Conservation (phyloP, 1,140 invertebrate genomes). For the Drosophila ananassae region DNA sequence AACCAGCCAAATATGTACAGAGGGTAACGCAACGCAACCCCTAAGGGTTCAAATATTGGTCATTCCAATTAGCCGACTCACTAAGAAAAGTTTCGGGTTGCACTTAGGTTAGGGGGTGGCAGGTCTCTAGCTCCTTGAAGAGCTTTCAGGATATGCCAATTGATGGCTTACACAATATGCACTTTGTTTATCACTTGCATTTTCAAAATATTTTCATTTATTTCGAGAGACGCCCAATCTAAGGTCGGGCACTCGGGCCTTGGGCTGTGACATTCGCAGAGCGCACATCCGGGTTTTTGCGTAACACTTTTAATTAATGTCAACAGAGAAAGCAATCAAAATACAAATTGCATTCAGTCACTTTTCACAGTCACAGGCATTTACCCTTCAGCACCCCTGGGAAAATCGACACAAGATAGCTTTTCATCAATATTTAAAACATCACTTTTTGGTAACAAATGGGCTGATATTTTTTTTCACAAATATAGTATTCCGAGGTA, state of each 20-base stretch:
- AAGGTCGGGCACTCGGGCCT: neutral
- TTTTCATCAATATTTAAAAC: slow-evolving; percentile 19
- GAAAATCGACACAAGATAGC: slow-evolving; percentile 25
- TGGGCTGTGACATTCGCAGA: slow-evolving; percentile 37
- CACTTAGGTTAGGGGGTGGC: slow-evolving; percentile 16
- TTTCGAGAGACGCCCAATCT: neutral
- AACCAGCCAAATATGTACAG: slow-evolving; percentile 28
- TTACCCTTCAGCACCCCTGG: slow-evolving; percentile 5
- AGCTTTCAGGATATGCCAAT: neutral
- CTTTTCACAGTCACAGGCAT: slow-evolving; percentile 10
- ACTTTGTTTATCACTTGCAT: neutral
- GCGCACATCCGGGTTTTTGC: slow-evolving; percentile 57
- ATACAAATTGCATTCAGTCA: slow-evolving; percentile 14
- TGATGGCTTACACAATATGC: slow-evolving; percentile 14
- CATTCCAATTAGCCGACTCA: slow-evolving; percentile 67
- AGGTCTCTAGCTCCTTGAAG: slow-evolving; percentile 1
- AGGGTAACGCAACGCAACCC: slow-evolving; percentile 39
- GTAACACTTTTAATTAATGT: slow-evolving; percentile 81
- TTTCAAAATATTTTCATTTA: neutral
- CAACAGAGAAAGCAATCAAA: slow-evolving; percentile 34
- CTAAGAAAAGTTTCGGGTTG: slow-evolving; percentile 55
- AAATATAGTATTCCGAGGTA: neutral
- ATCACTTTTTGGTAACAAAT: slow-evolving; percentile 2
- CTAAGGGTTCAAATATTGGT: slow-evolving; percentile 70
- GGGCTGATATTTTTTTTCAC: slow-evolving; percentile 2